These are phyloP conservation scores for Andrena chrysosceles DNA, from an alignment of 2,888 invertebrate genomes.

Conservation along the genomic window DNA sequence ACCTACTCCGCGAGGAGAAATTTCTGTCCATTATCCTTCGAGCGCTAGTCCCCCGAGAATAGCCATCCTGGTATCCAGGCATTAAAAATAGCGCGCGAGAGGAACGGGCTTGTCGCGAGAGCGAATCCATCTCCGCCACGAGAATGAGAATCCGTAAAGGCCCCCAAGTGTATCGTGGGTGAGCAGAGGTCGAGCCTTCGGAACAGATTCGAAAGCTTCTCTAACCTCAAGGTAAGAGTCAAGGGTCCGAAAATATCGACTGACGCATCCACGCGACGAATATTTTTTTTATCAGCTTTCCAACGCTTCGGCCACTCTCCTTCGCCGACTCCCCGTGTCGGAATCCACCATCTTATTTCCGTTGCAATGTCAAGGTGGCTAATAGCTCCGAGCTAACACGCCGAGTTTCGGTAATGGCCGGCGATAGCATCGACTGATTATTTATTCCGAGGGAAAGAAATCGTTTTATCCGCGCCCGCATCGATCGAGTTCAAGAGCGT, in stretches of 20 bases:
- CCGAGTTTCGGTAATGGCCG: background rate
- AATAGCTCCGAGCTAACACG: background rate
- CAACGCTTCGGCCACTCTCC: background rate
- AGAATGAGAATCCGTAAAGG: slow-evolving; percentile 32
- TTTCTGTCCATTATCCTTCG: background rate
- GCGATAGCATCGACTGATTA: slow-evolving; percentile 8
- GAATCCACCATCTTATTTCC: slow-evolving; percentile 37
- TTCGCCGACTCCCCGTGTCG: background rate
- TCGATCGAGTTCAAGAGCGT: slow-evolving; percentile 15
- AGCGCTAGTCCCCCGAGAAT: background rate
- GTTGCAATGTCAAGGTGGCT: background rate
- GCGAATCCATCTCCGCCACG: slow-evolving; percentile 6
- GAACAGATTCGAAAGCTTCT: slow-evolving; percentile 38
- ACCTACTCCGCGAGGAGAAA: background rate
- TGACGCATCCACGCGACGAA: slow-evolving; percentile 51
- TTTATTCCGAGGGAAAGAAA: background rate
- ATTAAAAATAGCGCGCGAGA: slow-evolving; percentile 23
- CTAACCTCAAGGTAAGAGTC: slow-evolving; percentile 32
- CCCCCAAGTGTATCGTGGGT: background rate
- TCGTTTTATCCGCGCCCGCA: slow-evolving; percentile 12
- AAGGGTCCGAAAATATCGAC: slow-evolving; percentile 41
- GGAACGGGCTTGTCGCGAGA: slow-evolving; percentile 11
- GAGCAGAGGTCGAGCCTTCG: slow-evolving; percentile 10
- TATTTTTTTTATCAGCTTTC: slow-evolving; percentile 40
- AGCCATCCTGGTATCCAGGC: background rate